These are phyloP conservation scores for Pelecanoides urinatrix DNA, from an alignment of 2,113 vertebrate species.

Conservation along the genomic window DNA sequence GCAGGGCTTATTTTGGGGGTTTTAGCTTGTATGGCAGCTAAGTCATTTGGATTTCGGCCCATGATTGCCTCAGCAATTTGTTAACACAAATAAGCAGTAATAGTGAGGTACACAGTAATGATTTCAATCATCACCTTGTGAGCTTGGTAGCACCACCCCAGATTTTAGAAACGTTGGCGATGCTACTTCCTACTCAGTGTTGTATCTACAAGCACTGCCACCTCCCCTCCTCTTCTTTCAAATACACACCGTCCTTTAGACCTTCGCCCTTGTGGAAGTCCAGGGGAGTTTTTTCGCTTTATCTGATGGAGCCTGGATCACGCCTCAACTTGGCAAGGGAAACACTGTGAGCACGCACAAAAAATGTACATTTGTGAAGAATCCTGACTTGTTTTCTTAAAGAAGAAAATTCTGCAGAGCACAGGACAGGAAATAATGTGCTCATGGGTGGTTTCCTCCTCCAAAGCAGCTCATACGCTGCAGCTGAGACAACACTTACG, in stretches of 20 bases:
- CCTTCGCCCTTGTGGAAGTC: neutral
- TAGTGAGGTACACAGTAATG: neutral
- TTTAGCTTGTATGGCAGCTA: neutral
- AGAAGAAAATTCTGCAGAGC: slow-evolving; percentile 33
- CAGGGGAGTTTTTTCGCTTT: neutral
- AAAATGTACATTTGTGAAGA: slow-evolving; percentile 23
- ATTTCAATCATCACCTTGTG: neutral
- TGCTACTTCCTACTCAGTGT: neutral
- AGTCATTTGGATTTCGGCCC: neutral
- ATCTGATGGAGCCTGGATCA: neutral
- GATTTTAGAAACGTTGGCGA: neutral
- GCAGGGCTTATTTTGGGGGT: neutral
- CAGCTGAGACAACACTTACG: slow-evolving; percentile 34
- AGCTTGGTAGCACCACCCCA: neutral
- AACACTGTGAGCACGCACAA: neutral
- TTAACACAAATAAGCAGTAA: neutral
- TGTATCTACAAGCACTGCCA: neutral
- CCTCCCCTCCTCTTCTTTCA: neutral
- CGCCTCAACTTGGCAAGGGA: neutral
- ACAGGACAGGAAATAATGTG: slow-evolving; percentile 46
- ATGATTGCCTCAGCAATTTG: neutral
- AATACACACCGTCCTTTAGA: neutral
- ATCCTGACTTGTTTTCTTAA: slow-evolving; percentile 19
- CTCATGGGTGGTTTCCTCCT: slow-evolving; percentile 52
- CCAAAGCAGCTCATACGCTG: neutral